phyloP scores from a whole-genome alignment of 2,888 invertebrate species.

The Bombylius discolor region DNA sequence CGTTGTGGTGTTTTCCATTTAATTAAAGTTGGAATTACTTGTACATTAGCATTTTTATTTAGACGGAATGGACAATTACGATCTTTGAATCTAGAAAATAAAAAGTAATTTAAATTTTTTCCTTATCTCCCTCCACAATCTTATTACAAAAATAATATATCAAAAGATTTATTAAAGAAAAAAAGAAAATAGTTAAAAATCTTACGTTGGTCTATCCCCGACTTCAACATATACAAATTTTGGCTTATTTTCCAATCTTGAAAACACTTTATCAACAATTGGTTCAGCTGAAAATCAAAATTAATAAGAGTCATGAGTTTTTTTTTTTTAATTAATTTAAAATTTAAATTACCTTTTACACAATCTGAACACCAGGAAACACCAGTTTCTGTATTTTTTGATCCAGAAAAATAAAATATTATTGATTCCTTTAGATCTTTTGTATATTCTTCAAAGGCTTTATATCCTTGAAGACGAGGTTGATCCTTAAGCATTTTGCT shows the following conservation, averaged over 20 bases:
- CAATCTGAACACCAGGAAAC: slow-evolving; percentile 83
- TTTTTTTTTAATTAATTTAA: slow-evolving; percentile 1
- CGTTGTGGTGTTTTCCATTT: slow-evolving; percentile 59
- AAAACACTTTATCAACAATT: slow-evolving; percentile 48
- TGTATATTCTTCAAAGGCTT: slow-evolving; percentile 24
- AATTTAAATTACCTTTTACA: slow-evolving; percentile 47
- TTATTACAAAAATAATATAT: too few species aligned
- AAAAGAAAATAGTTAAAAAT: background rate
- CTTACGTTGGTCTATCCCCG: slow-evolving; percentile 56
- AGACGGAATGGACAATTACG: slow-evolving; percentile 61
- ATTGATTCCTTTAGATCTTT: slow-evolving; percentile 11
- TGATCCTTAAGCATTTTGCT: too few species aligned
- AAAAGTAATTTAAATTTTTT: slow-evolving; percentile 2
- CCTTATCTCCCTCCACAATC: background rate
- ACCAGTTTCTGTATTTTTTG: slow-evolving; percentile 40
- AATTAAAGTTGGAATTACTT: slow-evolving; percentile 65
- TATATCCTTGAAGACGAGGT: slow-evolving; percentile 37
- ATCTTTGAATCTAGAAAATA: slow-evolving; percentile 53
- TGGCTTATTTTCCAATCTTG: slow-evolving; percentile 39
- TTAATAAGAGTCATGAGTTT: background rate
- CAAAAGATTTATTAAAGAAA: too few species aligned
- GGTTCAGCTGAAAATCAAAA: slow-evolving; percentile 52
- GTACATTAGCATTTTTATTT: slow-evolving; percentile 50
- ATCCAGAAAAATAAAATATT: slow-evolving; percentile 45
- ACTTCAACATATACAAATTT: slow-evolving; percentile 61